Conservation (phyloP, 2,113 vertebrate genomes). For the Arothron firmamentum region DNA sequence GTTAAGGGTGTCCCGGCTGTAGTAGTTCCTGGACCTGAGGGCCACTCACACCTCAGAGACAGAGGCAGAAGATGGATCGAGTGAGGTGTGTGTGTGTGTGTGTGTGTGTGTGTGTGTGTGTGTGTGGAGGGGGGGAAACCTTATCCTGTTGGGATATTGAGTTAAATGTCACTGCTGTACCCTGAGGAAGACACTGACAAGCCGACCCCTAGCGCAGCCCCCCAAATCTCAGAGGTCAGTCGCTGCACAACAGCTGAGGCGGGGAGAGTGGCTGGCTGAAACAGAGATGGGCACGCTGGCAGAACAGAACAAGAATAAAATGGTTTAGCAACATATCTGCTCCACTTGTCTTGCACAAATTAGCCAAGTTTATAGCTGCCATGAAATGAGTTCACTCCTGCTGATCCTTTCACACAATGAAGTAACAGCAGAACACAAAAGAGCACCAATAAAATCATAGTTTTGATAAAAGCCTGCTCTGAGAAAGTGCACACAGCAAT, state of each 20-base stretch:
- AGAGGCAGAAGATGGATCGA: constrained; percentile 53
- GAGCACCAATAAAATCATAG: no score
- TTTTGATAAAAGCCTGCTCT: no score
- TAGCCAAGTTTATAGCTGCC: neutral
- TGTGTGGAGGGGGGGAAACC: constrained; percentile 42
- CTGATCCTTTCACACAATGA: no score
- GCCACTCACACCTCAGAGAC: constrained; percentile 39
- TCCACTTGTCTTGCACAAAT: neutral
- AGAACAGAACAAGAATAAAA: constrained; percentile 26
- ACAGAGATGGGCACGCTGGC: constrained; percentile 30
- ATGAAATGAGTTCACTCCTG: no score
- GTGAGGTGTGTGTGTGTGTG: constrained; percentile 1
- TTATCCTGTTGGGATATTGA: constrained; percentile 76
- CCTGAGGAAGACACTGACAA: constrained; percentile 74
- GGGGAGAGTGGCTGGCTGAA: constrained; percentile 30
- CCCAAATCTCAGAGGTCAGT: constrained; percentile 67
- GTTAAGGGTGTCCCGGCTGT: constrained; percentile 46
- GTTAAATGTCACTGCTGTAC: constrained; percentile 75
- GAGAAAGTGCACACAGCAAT: no score
- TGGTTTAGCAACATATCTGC: constrained; percentile 15
- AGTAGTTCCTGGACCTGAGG: constrained; percentile 36
- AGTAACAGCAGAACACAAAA: no score
- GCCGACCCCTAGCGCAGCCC: constrained; percentile 56
- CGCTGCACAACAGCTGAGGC: constrained; percentile 67
- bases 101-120: neutral